phyloP scores from a whole-genome alignment of 2,113 vertebrate species.

The Toxotes jaculatrix region DNA sequence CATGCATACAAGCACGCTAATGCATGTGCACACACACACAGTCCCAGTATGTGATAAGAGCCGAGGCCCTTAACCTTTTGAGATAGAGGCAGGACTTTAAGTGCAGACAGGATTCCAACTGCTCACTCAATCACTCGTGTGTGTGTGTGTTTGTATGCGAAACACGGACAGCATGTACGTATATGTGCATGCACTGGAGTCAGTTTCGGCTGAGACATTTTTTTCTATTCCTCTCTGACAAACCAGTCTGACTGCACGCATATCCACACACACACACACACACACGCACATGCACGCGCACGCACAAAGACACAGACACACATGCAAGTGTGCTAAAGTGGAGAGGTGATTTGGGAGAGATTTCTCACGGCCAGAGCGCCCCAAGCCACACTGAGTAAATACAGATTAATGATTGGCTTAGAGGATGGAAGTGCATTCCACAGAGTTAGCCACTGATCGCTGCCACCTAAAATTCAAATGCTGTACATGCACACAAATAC shows the following conservation, averaged over 20 bases:
- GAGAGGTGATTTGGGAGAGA: constrained; percentile 47
- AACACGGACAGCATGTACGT: constrained; percentile 24
- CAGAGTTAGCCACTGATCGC: constrained; percentile 54
- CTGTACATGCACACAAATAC: constrained; percentile 21
- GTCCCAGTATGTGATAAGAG: constrained; percentile 68
- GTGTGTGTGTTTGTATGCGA: constrained; percentile 52
- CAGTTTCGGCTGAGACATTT: constrained; percentile 72
- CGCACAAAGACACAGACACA: constrained; percentile 25
- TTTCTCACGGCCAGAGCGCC: constrained; percentile 66
- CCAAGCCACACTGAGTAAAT: constrained; percentile 76
- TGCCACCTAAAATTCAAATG: constrained; percentile 40
- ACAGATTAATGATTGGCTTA: constrained; percentile 81
- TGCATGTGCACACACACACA: constrained; percentile 48
- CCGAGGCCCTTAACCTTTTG: constrained; percentile 52
- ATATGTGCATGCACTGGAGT: constrained; percentile 5
- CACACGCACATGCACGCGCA: constrained; percentile 22
- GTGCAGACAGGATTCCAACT: constrained; percentile 59
- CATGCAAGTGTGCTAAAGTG: constrained; percentile 33
- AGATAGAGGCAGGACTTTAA: constrained; percentile 59
- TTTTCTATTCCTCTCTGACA: constrained; percentile 66
- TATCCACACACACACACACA: not conserved
- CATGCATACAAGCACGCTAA: constrained; percentile 28
- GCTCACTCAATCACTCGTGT: constrained; percentile 46
- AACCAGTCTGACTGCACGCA: constrained; percentile 74
- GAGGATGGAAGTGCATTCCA: constrained; percentile 75